Evolutionary conservation across 1,140 invertebrate species (phyloP).

Genomic region (Papilio polyxenes): DNA sequence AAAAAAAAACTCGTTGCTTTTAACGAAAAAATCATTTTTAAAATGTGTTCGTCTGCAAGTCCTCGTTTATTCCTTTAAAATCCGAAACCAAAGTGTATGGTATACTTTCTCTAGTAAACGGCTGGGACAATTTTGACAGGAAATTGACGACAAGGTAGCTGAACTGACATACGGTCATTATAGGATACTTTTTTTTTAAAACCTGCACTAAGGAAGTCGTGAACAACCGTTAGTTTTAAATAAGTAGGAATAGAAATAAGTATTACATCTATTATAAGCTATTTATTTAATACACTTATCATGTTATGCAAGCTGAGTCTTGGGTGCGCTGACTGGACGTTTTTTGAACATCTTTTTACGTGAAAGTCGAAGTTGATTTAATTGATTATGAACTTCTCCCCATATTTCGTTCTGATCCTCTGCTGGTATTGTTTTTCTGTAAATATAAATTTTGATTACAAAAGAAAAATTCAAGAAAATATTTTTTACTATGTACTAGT

Average conservation of each 20-base stretch:
- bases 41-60: too few relatives aligned
- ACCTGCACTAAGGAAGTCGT: neutral
- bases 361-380: slow-evolving; percentile 86
- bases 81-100: too few relatives aligned
- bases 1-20: too few relatives aligned
- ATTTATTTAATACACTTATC: slow-evolving; percentile 41
- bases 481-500: neutral
- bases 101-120: too few relatives aligned
- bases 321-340: slow-evolving; percentile 81
- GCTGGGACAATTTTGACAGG: too few relatives aligned
- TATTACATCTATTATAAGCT: slow-evolving; percentile 28
- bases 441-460: slow-evolving; percentile 51
- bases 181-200: neutral
- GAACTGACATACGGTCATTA: neutral
- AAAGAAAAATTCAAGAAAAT: neutral
- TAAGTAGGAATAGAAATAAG: neutral
- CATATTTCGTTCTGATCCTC: slow-evolving; percentile 94
- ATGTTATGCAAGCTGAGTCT: slow-evolving; percentile 61
- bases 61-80: too few relatives aligned
- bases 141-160: too few relatives aligned
- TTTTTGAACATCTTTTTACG: slow-evolving; percentile 86
- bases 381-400: slow-evolving; percentile 88
- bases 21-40: too few relatives aligned
- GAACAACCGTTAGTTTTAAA: neutral
- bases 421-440: slow-evolving; percentile 88